A percentile compares a stretch with the other conserved stretches of the same genome.
Evolutionary conservation across 2,797 vertebrate genomes (phyloP).

Genomic region (Aphelocoma californica): DNA sequence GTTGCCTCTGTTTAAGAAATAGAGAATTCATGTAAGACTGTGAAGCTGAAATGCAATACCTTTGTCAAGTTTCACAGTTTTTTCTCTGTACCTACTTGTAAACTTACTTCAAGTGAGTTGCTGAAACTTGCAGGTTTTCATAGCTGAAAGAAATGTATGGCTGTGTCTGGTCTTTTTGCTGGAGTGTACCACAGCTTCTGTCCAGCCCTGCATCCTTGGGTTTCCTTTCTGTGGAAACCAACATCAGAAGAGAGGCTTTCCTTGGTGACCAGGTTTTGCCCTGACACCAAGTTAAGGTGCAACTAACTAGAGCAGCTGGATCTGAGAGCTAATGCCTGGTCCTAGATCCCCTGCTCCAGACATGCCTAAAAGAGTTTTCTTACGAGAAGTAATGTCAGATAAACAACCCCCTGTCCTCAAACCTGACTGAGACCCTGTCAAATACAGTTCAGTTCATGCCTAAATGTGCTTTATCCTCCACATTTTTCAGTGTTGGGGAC

Average conservation of each 20-base stretch:
- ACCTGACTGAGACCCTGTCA: not conserved
- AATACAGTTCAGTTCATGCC: not conserved
- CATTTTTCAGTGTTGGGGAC: not conserved
- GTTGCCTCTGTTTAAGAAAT: not conserved
- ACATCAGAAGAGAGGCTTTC: not conserved
- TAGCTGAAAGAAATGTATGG: not conserved
- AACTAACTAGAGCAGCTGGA: not conserved
- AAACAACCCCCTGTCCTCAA: not conserved
- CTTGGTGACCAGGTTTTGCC: not conserved
- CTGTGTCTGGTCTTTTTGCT: not conserved
- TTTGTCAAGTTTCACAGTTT: not conserved
- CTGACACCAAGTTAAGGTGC: not conserved
- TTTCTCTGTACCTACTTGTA: not conserved
- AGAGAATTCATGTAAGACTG: not conserved
- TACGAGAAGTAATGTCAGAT: not conserved
- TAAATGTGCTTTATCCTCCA: not conserved
- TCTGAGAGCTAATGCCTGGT: not conserved
- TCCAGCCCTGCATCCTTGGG: not conserved
- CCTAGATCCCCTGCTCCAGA: not conserved
- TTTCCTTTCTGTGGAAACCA: not conserved
- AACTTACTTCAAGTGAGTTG: not conserved
- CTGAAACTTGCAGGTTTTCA: not conserved
- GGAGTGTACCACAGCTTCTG: not conserved
- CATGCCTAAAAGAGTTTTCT: not conserved
- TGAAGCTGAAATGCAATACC: not conserved